Evolutionary conservation across 2,888 invertebrate species (phyloP).

Genomic region (Autographa gamma): DNA sequence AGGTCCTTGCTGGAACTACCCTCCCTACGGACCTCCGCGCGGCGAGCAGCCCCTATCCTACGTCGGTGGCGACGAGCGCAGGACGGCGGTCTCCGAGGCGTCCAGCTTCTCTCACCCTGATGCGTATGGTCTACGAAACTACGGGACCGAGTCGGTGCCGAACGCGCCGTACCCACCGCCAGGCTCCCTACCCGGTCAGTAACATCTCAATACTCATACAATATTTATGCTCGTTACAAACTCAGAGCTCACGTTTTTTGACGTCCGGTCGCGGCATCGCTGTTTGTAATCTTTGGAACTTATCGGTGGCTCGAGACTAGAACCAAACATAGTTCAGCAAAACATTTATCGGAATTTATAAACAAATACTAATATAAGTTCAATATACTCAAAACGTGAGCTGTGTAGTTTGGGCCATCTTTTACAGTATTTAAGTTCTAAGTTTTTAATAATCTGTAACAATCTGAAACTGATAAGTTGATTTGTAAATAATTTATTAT

Average conservation of each 20-base stretch:
- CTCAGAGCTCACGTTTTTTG: slow-evolving; percentile 75
- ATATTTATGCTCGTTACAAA: slow-evolving; percentile 63
- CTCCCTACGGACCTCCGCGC: slow-evolving; percentile 90
- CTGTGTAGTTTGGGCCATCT: slow-evolving; percentile 43
- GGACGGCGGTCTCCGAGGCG: slow-evolving; percentile 90
- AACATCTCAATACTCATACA: slow-evolving; percentile 63
- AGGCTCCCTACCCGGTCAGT: slow-evolving; percentile 90
- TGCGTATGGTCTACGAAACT: slow-evolving; percentile 93
- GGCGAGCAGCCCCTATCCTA: slow-evolving; percentile 92
- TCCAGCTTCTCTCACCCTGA: slow-evolving; percentile 91
- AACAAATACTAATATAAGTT: slow-evolving; percentile 72
- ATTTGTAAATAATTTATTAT: slow-evolving; percentile 81
- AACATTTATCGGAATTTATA: slow-evolving; percentile 83
- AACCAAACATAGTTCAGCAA: slow-evolving; percentile 75
- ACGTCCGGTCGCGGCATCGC: slow-evolving; percentile 70
- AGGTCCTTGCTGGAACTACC: slow-evolving; percentile 93
- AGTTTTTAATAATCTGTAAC: slow-evolving; percentile 48
- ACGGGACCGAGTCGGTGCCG: slow-evolving; percentile 92
- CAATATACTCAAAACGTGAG: slow-evolving; percentile 56
- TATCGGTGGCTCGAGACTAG: slow-evolving; percentile 74
- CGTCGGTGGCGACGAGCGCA: slow-evolving; percentile 92
- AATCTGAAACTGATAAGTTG: slow-evolving; percentile 70
- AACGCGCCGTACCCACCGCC: slow-evolving; percentile 94
- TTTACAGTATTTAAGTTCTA: slow-evolving; percentile 42
- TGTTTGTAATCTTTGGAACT: slow-evolving; percentile 85